Base-by-base conservation (phyloP, 2,888 invertebrate species). In the Metopia argyrocephala region DNA sequence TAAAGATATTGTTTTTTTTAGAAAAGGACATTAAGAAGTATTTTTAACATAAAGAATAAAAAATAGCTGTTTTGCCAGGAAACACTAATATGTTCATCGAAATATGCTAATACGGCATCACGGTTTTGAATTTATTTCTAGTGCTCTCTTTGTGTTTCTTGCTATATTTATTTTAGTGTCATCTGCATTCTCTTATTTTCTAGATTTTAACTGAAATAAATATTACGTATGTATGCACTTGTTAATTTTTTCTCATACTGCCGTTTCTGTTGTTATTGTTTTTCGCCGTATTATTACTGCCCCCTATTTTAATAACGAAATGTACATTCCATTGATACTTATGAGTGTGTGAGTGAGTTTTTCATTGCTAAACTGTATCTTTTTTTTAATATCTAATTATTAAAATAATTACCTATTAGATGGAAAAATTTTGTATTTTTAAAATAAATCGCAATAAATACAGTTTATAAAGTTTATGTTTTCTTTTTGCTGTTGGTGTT, bases 71-170 rank as follows among this genome's bases (percentile, higher is more conserved):
- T n/a, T n/a, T n/a, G n/a, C n/a, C n/a, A n/a, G n/a, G n/a, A n/a
- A 52, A 48, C 48, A 74, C 59, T 38, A 31, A 57, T 38, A 66
- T 66, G 28, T 45, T 66, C 31, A 56, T 65, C 45, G 50, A 20
- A 57, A 65, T 70, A n/a, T n/a, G n/a, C n/a, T n/a, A n/a, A n/a
- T n/a, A n/a, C 3, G 12, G 38, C 38, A 38, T 12, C 38, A 38
- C 38, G 9, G 38, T 38, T 38, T 38, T 15, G 3, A 9, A 38
- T 38, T 1, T 15, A 12, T 38, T 38, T 38, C 3, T 1, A 9
- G 9, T 15, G 38, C 38, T 15, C 3, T 38, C 38, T 38, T n/a
- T 56, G 27, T 56, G 27, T 56, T 5, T 21, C 12, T 52, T 38
- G 15, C 15, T 15, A 3, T 38, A 15, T 15, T 15, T 38, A 38